Percentiles rank a stretch among this genome's conserved stretches.
phyloP scores from a whole-genome alignment of 92 coral and sea anemone species.

The Desmophyllum pertusum region DNA sequence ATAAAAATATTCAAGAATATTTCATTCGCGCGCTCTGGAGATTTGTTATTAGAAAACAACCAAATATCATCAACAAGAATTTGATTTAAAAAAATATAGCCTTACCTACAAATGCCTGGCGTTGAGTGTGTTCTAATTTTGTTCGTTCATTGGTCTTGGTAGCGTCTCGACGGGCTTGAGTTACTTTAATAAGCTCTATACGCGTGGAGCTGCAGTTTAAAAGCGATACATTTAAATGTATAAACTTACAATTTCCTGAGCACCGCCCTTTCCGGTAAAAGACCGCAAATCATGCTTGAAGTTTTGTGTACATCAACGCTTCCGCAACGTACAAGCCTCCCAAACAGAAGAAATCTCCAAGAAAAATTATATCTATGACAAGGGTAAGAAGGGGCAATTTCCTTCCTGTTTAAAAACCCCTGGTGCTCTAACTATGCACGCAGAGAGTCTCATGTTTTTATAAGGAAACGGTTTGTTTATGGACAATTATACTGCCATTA shows the following conservation, averaged over 20 bases:
- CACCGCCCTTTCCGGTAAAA: slow-evolving; percentile 36
- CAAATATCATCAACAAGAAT: background rate
- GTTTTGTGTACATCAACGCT: background rate
- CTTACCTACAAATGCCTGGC: slow-evolving; percentile 12
- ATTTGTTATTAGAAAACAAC: background rate
- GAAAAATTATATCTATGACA: slow-evolving; percentile 5
- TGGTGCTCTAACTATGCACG: background rate
- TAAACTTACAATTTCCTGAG: slow-evolving; percentile 23
- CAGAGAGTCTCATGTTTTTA: slow-evolving; percentile 11
- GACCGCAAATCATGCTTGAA: slow-evolving; percentile 17
- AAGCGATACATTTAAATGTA: slow-evolving; percentile 30
- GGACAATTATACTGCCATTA: slow-evolving; percentile 38
- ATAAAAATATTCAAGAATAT: background rate
- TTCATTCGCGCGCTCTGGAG: background rate
- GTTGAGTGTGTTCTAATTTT: background rate
- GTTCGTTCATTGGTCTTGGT: background rate
- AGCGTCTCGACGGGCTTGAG: background rate
- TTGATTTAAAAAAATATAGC: background rate
- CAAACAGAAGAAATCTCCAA: slow-evolving; percentile 1
- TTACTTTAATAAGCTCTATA: background rate
- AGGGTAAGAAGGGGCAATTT: background rate
- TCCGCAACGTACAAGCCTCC: background rate
- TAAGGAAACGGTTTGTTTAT: slow-evolving; percentile 28
- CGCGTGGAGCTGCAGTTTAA: background rate
- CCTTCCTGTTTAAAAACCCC: slow-evolving; percentile 22